Conservation (phyloP, 2,797 vertebrate genomes). For the Enteromius radiatus region DNA sequence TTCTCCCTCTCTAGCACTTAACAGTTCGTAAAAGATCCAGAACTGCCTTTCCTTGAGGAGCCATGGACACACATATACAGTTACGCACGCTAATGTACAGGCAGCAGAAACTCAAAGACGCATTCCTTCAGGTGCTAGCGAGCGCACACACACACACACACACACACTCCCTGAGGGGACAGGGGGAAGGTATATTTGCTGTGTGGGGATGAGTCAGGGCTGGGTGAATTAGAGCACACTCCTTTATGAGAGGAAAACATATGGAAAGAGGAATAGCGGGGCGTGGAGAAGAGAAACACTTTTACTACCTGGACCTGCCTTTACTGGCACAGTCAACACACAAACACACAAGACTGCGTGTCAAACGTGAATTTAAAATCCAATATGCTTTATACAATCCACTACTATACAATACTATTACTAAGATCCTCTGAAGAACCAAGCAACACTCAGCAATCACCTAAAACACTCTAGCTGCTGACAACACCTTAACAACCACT, state of each 20-base stretch:
- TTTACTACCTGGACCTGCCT: constrained; percentile 42
- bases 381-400: too few relatives aligned
- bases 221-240: constrained; percentile 33
- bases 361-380: neutral
- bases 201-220: constrained; percentile 19
- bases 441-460: neutral
- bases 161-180: constrained; percentile 7
- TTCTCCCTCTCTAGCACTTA: constrained; percentile 69
- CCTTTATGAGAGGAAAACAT: constrained; percentile 56
- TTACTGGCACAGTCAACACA: constrained; percentile 24
- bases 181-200: constrained; percentile 35
- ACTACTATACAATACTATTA: neutral
- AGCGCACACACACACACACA: constrained; percentile 17
- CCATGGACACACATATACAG: constrained; percentile 40
- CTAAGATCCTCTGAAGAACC: neutral
- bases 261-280: constrained; percentile 30
- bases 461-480: neutral
- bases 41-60: constrained; percentile 48
- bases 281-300: constrained; percentile 30
- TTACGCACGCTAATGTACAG: neutral
- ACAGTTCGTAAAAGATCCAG: constrained; percentile 71
- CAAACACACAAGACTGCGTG: constrained; percentile 34
- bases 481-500: neutral
- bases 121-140: constrained; percentile 32
- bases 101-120: constrained; percentile 10